Base-by-base conservation (phyloP, 2,797 vertebrate genomes). In the Aratinga solstitialis region DNA sequence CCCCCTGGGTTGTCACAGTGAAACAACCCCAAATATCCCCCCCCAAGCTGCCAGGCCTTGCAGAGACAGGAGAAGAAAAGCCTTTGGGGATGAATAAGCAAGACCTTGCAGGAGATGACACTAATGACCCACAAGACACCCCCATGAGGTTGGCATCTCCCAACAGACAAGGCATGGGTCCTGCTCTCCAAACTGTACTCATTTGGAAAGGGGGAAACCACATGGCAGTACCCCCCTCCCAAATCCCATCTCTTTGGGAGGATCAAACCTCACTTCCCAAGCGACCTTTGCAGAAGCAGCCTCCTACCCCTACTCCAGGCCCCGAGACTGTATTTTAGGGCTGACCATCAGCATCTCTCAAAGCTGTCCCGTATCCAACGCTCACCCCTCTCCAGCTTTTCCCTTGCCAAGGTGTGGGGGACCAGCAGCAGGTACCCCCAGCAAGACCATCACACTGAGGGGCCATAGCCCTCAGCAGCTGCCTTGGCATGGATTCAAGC, bases 401-500 rank as follows among this genome's bases (percentile, higher is more conserved):
- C 40, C 47, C 18, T 3, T 22, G 11, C 51, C 2, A 4, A 19
- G 0, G 30, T 13, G 32, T 13, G 2, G 63, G 47, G 45, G 38
- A 14, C 9, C 43, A 45, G 26, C 65, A 34, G 56, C 7, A 22
- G n/a, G 56, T 58, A 58, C 62, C 59, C 75, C 43, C 2, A 0
- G 4, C 65, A 0, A 3, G 7, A 34, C 90, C 90, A 95, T 90
- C 88, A 51, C 65, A 50, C 63, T 30, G 11, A 84, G 91, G 93
- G 93, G 77, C 91, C 18, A 24, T 72, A 15, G 45, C 19, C 54
- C 27, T 72, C 79, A 71, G 93, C 94, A 94, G 94, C 96, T 96
- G 96, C 92, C 94, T 94, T 96, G 96, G 94, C 94, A 53, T 11
- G 0, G 22, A 47, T 94, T 95, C 96, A 94, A 95, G 68, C 87